Base-by-base conservation (phyloP, 1,140 invertebrate genomes). In the Lanistes nyassanus region DNA sequence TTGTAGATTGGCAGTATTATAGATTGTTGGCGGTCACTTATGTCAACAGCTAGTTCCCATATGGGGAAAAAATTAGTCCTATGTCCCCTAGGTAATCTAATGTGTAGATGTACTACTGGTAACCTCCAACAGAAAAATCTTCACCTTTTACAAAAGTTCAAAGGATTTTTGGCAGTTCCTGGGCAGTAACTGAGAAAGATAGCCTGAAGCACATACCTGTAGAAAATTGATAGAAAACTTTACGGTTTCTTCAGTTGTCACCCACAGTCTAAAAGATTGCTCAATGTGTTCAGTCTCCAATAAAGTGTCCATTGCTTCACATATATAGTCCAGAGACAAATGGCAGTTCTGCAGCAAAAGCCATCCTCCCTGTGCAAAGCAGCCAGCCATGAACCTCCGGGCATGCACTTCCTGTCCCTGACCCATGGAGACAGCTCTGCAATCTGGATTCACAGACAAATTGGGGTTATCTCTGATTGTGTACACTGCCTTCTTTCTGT, bases 341-440 rank as follows among this genome's bases (percentile, higher is more conserved):
- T 89, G 88, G 68, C 87, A 88, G 76, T 89, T 89, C 80, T 89
- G 88, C n/a, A 88, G 75, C 64, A 89, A 67, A 58, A 82, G 81
- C 85, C 86, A 89, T 62, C 83, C 84, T 67, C 87, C 87, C 29
- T 72, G 55, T 23, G 26, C 79, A 79, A 87, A 85, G 68, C 83
- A 84, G 21, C 80, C 77, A 66, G 68, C 37, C 3, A 89, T 80
- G 1, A 87, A 75, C 78, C 84, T 86, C 67, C 88, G 79, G 1
- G 88, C 85, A 84, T 88, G 88, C 53, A 88, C 80, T 76, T 89
- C 88, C 77, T 89, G 88, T 36, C 88, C 88, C 65, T 89, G 88
- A 39, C 88, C 88, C 87, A 89, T 89, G 5, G 87, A 89, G 37
- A 88, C 86, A 26, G 85, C 84, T 66, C 81, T 76, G 62, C 81